Conservation (phyloP, 1,140 invertebrate genomes). For the Leptinotarsa defecta region DNA sequence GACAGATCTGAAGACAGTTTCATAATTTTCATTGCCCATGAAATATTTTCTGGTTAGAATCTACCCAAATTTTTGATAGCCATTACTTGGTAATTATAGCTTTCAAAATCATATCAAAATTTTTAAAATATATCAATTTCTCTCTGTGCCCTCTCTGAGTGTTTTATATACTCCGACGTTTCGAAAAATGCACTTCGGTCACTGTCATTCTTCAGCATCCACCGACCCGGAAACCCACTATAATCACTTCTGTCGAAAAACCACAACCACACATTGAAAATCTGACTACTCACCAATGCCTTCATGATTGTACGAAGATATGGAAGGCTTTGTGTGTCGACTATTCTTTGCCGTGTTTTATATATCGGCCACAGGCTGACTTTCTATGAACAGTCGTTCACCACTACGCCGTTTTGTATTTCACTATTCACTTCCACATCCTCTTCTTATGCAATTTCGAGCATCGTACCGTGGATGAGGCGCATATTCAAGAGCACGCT, state of each 20-base stretch:
- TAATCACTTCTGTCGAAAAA: slow-evolving; percentile 16
- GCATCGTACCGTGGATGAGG: slow-evolving; percentile 22
- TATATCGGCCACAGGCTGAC: slow-evolving; percentile 49
- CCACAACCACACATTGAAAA: slow-evolving; percentile 7
- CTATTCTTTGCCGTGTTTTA: slow-evolving; percentile 43
- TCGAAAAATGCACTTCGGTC: slow-evolving; percentile 11
- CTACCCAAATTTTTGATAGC: too few species aligned
- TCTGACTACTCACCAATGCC: slow-evolving; percentile 53
- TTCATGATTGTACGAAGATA: slow-evolving; percentile 49
- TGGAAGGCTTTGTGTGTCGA: slow-evolving; percentile 49
- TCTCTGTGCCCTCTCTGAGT: background rate
- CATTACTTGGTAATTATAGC: too few species aligned
- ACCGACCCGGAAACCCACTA: slow-evolving; percentile 11
- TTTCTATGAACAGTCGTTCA: slow-evolving; percentile 51
- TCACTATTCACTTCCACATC: slow-evolving; percentile 53
- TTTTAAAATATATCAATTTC: background rate
- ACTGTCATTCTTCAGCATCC: background rate
- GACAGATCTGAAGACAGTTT: too few species aligned
- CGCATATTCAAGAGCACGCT: slow-evolving; percentile 18
- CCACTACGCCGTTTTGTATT: slow-evolving; percentile 39
- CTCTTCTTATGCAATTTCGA: slow-evolving; percentile 41
- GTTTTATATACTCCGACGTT: background rate
- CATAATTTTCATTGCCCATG: too few species aligned
- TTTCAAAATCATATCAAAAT: too few species aligned
- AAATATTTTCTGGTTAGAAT: too few species aligned